Percentiles rank a stretch among this genome's conserved stretches.
Conservation (phyloP, 1,140 invertebrate genomes). For the Drosophila arawakana region DNA sequence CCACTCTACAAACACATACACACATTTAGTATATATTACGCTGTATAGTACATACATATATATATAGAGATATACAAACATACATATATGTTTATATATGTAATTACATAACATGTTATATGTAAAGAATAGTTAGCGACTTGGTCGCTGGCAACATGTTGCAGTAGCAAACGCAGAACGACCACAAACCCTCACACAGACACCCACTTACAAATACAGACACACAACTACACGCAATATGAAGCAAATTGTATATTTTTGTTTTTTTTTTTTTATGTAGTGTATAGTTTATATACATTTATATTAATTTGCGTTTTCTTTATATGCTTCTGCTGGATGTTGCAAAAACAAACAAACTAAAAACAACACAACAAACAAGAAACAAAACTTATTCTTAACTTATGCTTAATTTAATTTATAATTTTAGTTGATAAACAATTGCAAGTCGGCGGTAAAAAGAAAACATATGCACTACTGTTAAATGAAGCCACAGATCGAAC, state of each 20-base stretch:
- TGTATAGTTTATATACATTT: too few relatives aligned
- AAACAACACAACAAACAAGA: too few relatives aligned
- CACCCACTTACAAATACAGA: neutral
- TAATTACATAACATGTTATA: conserved; percentile 63
- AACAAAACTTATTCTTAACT: conserved; percentile 57
- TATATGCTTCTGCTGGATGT: conserved; percentile 48
- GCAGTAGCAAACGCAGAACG: conserved; percentile 51
- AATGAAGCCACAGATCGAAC: conserved; percentile 3
- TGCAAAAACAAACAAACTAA: neutral
- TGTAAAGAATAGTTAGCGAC: conserved; percentile 51
- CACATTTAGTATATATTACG: conserved; percentile 61
- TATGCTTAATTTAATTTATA: conserved; percentile 73
- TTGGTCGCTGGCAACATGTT: conserved; percentile 65
- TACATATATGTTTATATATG: conserved; percentile 43
- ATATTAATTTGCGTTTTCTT: conserved; percentile 52
- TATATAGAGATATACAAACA: conserved; percentile 51
- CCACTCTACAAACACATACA: conserved; percentile 40
- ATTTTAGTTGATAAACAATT: conserved; percentile 66
- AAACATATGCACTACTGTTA: conserved; percentile 34
- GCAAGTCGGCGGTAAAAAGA: conserved; percentile 60
- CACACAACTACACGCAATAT: conserved; percentile 18
- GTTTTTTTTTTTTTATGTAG: conserved; percentile 29
- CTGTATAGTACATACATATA: conserved; percentile 62
- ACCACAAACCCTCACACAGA: conserved; percentile 26
- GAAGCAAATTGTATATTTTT: conserved; percentile 62